phyloP scores from a whole-genome alignment of 2,113 vertebrate species.

The Poeciliopsis occidentalis region DNA sequence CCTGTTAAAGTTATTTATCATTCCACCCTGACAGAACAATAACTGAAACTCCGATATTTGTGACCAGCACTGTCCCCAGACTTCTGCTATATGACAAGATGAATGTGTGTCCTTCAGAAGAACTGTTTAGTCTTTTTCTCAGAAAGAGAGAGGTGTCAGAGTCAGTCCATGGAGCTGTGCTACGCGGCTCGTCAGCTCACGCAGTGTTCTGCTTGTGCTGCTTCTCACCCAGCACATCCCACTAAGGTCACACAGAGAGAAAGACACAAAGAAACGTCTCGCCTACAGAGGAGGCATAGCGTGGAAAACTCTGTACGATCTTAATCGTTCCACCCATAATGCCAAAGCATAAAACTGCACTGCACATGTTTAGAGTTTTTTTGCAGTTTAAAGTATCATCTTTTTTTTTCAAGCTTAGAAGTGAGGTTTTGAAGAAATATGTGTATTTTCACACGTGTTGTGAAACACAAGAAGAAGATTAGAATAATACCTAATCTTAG shows the following conservation, averaged over 20 bases:
- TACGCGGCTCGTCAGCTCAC: slow-evolving; percentile 8
- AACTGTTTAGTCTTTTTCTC: slow-evolving; percentile 1
- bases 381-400: slow-evolving; percentile 5
- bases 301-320: slow-evolving; percentile 7
- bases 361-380: neutral
- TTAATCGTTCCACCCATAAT: slow-evolving; percentile 19
- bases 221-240: slow-evolving; percentile 47
- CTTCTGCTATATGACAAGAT: neutral
- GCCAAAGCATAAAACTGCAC: slow-evolving; percentile 21
- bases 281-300: slow-evolving; percentile 40
- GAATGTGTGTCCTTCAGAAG: neutral
- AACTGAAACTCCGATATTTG: neutral
- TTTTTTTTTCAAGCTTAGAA: neutral
- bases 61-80: neutral
- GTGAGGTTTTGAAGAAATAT: neutral
- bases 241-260: slow-evolving; percentile 52
- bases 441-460: too few relatives aligned
- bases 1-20: too few relatives aligned
- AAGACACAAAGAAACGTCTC: slow-evolving; percentile 26
- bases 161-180: slow-evolving; percentile 2
- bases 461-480: neutral
- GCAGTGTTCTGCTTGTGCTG: slow-evolving; percentile 26
- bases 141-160: slow-evolving; percentile 4
- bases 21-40: too few relatives aligned
- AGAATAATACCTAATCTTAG: too few relatives aligned